Conservation (phyloP, 2,797 vertebrate species). For the Nannoperca australis region DNA sequence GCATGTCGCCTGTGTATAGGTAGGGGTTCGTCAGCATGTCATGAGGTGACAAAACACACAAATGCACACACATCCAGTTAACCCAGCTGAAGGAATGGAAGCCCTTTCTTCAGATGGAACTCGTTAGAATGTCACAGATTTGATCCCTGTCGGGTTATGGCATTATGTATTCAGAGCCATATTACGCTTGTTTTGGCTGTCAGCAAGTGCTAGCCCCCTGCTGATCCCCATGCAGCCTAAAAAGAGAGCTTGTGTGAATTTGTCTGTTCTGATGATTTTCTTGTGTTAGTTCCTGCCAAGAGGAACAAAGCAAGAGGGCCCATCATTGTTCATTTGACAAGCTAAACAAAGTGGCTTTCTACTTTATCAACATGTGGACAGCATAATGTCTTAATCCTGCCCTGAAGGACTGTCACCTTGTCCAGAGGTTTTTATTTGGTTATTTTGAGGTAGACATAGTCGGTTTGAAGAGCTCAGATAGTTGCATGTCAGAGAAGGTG, state of each 20-base stretch:
- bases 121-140: slow-evolving; percentile 95
- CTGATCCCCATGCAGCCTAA: slow-evolving; percentile 85
- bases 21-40: slow-evolving; percentile 78
- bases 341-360: slow-evolving; percentile 52
- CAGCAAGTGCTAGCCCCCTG: slow-evolving; percentile 87
- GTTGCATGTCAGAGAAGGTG: slow-evolving; percentile 29
- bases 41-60: slow-evolving; percentile 75
- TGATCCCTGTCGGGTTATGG: slow-evolving; percentile 93
- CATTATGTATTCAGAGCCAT: slow-evolving; percentile 97
- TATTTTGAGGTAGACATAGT: neutral
- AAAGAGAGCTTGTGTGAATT: slow-evolving; percentile 69
- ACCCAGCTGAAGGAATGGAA: slow-evolving; percentile 63
- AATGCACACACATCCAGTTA: slow-evolving; percentile 56
- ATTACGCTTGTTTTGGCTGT: slow-evolving; percentile 90
- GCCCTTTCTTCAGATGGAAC: slow-evolving; percentile 88
- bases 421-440: neutral
- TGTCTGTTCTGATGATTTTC: slow-evolving; percentile 74
- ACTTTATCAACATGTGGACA: slow-evolving; percentile 42
- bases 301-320: slow-evolving; percentile 75
- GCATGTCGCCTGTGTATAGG: slow-evolving; percentile 82
- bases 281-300: slow-evolving; percentile 78
- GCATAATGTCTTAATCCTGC: neutral
- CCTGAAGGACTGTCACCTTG: slow-evolving; percentile 5
- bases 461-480: slow-evolving; percentile 17
- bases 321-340: slow-evolving; percentile 83